phyloP scores from a whole-genome alignment of 2,797 vertebrate species.

The Cryptoprocta ferox region DNA sequence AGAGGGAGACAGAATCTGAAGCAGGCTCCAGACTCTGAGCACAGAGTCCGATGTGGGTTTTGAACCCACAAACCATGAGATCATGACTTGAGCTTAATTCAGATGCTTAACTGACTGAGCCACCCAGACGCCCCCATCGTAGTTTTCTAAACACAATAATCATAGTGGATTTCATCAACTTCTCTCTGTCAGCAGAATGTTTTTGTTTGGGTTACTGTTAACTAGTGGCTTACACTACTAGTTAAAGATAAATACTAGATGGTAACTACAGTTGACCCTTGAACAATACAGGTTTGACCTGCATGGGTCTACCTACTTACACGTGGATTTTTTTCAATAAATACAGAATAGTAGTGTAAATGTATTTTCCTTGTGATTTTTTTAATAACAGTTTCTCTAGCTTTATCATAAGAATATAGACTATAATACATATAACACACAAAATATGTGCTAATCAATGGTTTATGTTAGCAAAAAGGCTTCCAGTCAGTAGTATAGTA shows the following conservation, averaged over 20 bases:
- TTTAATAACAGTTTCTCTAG: background rate
- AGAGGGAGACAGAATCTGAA: too few relatives aligned
- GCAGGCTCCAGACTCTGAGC: too few relatives aligned
- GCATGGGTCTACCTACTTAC: background rate
- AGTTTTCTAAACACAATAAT: background rate
- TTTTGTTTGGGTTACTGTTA: conserved; percentile 29
- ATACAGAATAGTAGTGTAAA: background rate
- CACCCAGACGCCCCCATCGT: too few relatives aligned
- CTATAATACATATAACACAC: background rate
- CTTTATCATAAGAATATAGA: background rate
- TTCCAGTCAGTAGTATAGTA: background rate
- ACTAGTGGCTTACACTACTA: background rate
- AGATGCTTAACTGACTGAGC: too few relatives aligned
- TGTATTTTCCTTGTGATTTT: background rate
- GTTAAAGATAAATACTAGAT: conserved; percentile 1
- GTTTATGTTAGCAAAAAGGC: background rate
- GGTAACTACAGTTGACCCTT: background rate
- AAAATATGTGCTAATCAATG: background rate
- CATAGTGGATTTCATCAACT: background rate
- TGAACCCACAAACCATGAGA: too few relatives aligned
- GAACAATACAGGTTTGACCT: background rate
- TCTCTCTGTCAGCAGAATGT: background rate
- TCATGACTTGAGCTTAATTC: too few relatives aligned
- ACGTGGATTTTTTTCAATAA: background rate
- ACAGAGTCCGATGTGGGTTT: too few relatives aligned